These are phyloP conservation scores for Perccottus glenii DNA, from an alignment of 2,113 vertebrate genomes.

Conservation along the genomic window DNA sequence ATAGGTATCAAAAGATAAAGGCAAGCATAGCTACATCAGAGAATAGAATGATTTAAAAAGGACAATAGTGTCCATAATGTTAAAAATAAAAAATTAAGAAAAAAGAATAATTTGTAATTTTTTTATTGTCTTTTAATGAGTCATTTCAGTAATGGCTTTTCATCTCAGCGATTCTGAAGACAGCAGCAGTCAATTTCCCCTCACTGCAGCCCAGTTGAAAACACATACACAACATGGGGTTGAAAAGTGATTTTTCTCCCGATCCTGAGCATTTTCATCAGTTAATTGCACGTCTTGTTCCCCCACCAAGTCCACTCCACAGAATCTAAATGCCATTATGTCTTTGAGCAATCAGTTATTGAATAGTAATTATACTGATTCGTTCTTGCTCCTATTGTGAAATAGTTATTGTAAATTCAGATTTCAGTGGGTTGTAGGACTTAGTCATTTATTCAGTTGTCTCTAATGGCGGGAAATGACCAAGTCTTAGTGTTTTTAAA, in stretches of 20 bases:
- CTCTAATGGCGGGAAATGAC: background rate
- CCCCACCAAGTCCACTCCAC: constrained; percentile 16
- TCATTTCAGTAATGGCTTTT: constrained; percentile 26
- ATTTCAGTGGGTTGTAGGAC: constrained; percentile 35
- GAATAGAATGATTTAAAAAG: no score
- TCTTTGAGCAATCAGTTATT: constrained; percentile 49
- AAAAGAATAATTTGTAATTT: constrained; percentile 1
- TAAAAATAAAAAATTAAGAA: constrained; percentile 9
- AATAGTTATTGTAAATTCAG: constrained; percentile 36
- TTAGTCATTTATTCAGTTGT: constrained; percentile 37
- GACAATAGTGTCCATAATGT: background rate
- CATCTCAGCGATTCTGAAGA: constrained; percentile 36
- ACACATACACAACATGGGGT: constrained; percentile 40
- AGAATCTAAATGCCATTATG: constrained; percentile 7
- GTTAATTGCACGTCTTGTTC: constrained; percentile 43
- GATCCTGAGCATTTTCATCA: constrained; percentile 20
- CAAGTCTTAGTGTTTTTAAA: no score
- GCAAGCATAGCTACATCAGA: no score
- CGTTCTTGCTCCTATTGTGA: constrained; percentile 35
- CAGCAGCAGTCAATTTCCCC: constrained; percentile 22
- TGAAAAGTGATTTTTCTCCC: constrained; percentile 24
- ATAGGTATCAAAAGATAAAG: no score
- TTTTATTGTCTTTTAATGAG: constrained; percentile 22
- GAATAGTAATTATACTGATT: constrained; percentile 56
- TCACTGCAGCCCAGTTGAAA: constrained; percentile 43